A percentile compares a stretch with the other conserved stretches of the same genome.
Evolutionary conservation across 1,140 invertebrate species (phyloP).

Genomic region (Conopomorpha cramerella): DNA sequence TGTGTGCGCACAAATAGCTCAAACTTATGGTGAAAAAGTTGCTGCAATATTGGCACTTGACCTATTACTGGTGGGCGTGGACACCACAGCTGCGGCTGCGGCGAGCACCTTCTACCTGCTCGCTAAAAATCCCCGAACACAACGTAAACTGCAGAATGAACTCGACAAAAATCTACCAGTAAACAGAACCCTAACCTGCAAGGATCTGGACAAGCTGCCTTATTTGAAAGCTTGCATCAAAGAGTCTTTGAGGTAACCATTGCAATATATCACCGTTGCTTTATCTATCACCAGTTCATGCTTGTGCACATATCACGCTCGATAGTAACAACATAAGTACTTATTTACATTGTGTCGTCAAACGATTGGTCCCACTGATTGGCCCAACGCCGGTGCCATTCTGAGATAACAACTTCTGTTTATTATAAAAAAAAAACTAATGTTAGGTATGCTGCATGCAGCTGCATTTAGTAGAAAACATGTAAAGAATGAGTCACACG

Average conservation of each 20-base stretch:
- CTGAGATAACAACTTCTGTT: no score
- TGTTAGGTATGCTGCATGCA: no score
- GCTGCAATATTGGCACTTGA: constrained; percentile 80
- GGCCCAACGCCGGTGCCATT: no score
- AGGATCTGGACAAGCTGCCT: constrained; percentile 70
- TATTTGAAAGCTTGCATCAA: constrained; percentile 89
- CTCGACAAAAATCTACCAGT: constrained; percentile 65
- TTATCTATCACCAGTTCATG: no score
- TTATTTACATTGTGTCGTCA: no score
- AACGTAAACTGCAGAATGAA: constrained; percentile 74
- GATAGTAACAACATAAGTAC: no score
- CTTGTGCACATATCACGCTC: no score
- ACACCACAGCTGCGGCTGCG: constrained; percentile 81
- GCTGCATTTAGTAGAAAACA: no score
- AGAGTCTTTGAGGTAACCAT: constrained; percentile 85
- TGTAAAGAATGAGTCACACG: no score
- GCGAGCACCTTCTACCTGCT: constrained; percentile 82
- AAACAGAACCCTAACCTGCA: constrained; percentile 63
- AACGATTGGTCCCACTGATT: no score
- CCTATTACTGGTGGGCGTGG: constrained; percentile 84
- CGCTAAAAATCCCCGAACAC: constrained; percentile 74
- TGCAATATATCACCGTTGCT: no score
- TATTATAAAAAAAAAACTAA: no score
- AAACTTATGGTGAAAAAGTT: constrained; percentile 58
- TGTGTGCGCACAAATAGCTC: constrained; percentile 34